Conservation (phyloP, 2,797 vertebrate species). For the Pygocentrus nattereri region DNA sequence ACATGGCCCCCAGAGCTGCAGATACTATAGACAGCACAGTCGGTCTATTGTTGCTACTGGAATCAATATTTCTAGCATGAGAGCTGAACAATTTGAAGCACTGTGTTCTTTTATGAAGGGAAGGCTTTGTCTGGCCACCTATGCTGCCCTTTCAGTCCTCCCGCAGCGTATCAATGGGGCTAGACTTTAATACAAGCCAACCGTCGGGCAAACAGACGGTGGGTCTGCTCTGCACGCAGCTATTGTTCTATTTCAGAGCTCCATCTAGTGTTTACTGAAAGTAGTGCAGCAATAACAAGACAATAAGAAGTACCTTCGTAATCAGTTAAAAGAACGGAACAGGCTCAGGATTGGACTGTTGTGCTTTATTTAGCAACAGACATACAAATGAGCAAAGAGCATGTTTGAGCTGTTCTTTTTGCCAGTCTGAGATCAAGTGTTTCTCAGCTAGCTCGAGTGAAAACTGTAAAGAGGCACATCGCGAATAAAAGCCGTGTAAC, state of each 20-base stretch:
- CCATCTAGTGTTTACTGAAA: conserved; percentile 67
- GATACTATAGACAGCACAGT: neutral
- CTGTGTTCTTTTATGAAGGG: neutral
- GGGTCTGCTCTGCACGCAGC: neutral
- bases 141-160: neutral
- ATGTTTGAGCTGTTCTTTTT: conserved; percentile 4
- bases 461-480: conserved; percentile 9
- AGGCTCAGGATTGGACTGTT: neutral
- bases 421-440: neutral
- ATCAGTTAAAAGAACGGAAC: neutral
- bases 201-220: neutral
- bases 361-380: conserved; percentile 59
- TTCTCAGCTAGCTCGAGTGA: neutral
- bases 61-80: neutral
- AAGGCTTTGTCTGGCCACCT: neutral
- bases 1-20: conserved; percentile 2
- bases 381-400: conserved; percentile 30
- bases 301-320: no score
- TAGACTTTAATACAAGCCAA: neutral
- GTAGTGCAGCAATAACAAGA: conserved; percentile 57
- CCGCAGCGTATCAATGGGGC: neutral
- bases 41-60: neutral
- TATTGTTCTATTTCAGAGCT: conserved; percentile 32
- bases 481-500: conserved; percentile 8
- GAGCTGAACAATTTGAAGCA: no score